Conservation (phyloP, 2,113 vertebrate species). For the Apeltes quadracus region DNA sequence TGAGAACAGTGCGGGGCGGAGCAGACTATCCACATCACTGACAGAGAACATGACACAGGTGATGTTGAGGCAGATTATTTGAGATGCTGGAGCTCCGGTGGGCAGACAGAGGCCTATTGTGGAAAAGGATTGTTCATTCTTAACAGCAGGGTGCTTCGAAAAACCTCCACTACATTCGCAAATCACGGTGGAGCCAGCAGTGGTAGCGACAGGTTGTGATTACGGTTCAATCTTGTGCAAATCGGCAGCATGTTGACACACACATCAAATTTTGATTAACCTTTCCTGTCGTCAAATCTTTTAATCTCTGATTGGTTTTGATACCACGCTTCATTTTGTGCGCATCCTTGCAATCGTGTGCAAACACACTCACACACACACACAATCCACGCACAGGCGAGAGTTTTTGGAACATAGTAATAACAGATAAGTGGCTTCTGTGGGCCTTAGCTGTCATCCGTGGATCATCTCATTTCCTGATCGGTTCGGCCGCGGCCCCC, state of each 20-base stretch:
- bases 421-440: slow-evolving; percentile 73
- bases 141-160: slow-evolving; percentile 32
- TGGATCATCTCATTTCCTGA: slow-evolving; percentile 80
- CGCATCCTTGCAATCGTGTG: slow-evolving; percentile 12
- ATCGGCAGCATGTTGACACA: not conserved
- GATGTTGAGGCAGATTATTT: slow-evolving; percentile 50
- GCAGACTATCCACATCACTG: slow-evolving; percentile 53
- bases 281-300: slow-evolving; percentile 27
- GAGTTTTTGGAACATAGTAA: slow-evolving; percentile 60
- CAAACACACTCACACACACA: slow-evolving; percentile 20
- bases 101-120: slow-evolving; percentile 24
- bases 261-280: slow-evolving; percentile 18
- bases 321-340: slow-evolving; percentile 43
- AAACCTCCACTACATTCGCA: not conserved
- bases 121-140: slow-evolving; percentile 34
- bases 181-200: slow-evolving; percentile 12
- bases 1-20: slow-evolving; percentile 28
- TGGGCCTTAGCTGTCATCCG: slow-evolving; percentile 70
- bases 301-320: slow-evolving; percentile 36
- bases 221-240: slow-evolving; percentile 6
- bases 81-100: slow-evolving; percentile 39
- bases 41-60: slow-evolving; percentile 50
- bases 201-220: slow-evolving; percentile 29
- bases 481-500: slow-evolving; percentile 49
- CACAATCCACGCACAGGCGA: slow-evolving; percentile 9